phyloP scores from a whole-genome alignment of 1,140 invertebrate genomes.

The Bombus confusus region DNA sequence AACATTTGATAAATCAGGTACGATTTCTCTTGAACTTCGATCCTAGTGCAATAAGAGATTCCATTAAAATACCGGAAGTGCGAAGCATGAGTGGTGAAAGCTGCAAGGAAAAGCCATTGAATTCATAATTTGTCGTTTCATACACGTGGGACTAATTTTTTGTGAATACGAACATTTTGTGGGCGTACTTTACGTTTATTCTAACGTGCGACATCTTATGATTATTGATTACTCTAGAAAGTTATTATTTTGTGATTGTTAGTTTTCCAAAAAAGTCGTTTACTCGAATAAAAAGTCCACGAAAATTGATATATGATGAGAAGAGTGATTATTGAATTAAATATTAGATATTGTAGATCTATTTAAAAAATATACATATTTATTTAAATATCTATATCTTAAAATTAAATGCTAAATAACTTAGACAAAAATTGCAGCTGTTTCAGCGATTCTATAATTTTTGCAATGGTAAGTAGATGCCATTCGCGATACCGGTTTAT shows the following conservation, averaged over 20 bases:
- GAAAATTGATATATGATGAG: too few relatives aligned
- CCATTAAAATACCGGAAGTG: slow-evolving; percentile 48
- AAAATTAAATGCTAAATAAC: not conserved
- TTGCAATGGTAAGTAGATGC: not conserved
- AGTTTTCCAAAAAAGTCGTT: too few relatives aligned
- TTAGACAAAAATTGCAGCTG: not conserved
- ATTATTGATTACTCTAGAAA: not conserved
- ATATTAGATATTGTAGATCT: too few relatives aligned
- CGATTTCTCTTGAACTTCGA: slow-evolving; percentile 49
- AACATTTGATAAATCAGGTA: slow-evolving; percentile 27
- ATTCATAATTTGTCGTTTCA: slow-evolving; percentile 6
- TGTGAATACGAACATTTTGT: not conserved
- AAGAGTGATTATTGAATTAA: not conserved
- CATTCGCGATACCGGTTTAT: slow-evolving; percentile 22
- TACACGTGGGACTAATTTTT: slow-evolving; percentile 3
- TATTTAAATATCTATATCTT: too few relatives aligned
- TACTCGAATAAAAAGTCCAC: not conserved
- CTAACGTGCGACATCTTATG: not conserved
- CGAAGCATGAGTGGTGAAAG: slow-evolving; percentile 44
- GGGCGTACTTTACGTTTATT: not conserved
- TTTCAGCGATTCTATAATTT: not conserved
- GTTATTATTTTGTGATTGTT: not conserved
- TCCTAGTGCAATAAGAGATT: not conserved
- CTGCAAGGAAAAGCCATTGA: slow-evolving; percentile 56
- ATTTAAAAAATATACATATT: too few relatives aligned